phyloP scores from a whole-genome alignment of 2,888 invertebrate species.

The Sarcophaga variegata region DNA sequence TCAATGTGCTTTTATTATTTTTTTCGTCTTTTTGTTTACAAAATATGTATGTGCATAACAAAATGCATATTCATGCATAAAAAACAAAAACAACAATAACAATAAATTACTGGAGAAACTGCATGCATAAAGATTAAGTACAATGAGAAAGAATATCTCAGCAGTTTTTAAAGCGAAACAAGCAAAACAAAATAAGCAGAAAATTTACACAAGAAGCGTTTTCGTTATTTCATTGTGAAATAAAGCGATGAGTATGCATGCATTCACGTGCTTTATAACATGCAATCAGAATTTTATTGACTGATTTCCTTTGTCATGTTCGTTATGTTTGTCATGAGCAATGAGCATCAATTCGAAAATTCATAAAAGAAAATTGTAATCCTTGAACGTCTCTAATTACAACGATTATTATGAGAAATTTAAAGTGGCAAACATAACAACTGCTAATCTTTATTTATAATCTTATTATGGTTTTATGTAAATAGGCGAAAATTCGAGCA shows the following conservation, averaged over 20 bases:
- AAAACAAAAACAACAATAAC: background rate
- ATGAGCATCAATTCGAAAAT: too few species aligned
- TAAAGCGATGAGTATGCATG: constrained; percentile 1
- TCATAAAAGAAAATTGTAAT: too few species aligned
- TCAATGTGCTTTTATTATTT: background rate
- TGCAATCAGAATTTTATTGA: constrained; percentile 30
- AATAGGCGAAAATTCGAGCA: too few species aligned
- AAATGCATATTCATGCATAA: constrained; percentile 1
- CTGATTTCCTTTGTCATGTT: background rate
- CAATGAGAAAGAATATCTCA: constrained; percentile 9
- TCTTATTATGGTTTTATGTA: too few species aligned
- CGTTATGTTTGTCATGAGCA: too few species aligned
- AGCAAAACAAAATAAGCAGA: background rate
- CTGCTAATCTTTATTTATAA: too few species aligned
- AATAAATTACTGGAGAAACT: constrained; percentile 3
- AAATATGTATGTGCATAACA: background rate
- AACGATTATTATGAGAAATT: too few species aligned
- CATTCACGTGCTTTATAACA: constrained; percentile 15
- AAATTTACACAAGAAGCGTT: background rate
- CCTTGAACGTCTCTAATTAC: too few species aligned
- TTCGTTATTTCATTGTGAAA: background rate
- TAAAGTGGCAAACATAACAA: too few species aligned
- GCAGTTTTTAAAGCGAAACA: constrained; percentile 5
- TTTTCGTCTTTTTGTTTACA: background rate
- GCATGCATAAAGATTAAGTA: constrained; percentile 2